phyloP scores from a whole-genome alignment of 2,113 vertebrate genomes.

The Numenius arquata region DNA sequence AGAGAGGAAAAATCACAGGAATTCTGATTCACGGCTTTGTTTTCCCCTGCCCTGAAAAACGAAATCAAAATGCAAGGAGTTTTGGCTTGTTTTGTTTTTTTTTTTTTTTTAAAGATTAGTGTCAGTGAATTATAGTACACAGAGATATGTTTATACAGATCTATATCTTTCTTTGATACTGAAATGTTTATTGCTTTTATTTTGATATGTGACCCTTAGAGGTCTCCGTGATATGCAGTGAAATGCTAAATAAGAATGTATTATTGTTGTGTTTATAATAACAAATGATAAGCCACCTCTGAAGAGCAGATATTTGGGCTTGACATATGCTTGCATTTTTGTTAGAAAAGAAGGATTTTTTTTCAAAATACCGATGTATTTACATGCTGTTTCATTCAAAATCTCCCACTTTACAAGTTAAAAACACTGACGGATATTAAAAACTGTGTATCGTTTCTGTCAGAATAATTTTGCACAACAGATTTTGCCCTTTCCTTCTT shows the following conservation, averaged over 20 bases:
- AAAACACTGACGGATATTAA: not conserved
- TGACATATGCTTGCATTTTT: not conserved
- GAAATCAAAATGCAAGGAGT: not conserved
- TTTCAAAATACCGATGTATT: not conserved
- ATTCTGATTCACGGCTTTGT: constrained; percentile 14
- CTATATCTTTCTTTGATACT: not conserved
- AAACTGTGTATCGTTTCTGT: not conserved
- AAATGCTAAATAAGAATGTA: not conserved
- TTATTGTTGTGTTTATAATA: not conserved
- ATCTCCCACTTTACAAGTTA: not conserved
- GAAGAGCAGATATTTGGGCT: not conserved
- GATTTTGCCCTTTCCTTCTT: not conserved
- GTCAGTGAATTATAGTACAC: not conserved
- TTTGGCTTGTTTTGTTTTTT: not conserved
- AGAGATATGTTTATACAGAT: not conserved
- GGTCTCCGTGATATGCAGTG: not conserved
- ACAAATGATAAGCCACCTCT: not conserved
- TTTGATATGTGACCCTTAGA: constrained; percentile 7
- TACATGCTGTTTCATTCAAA: not conserved
- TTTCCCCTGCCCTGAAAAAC: not conserved
- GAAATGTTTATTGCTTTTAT: not conserved
- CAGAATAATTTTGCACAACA: not conserved
- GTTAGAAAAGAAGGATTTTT: not conserved
- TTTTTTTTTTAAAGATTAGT: not conserved
- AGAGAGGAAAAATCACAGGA: not conserved